Evolutionary conservation across 2,888 invertebrate genomes (phyloP).

Genomic region (Margaritifera margaritifera): DNA sequence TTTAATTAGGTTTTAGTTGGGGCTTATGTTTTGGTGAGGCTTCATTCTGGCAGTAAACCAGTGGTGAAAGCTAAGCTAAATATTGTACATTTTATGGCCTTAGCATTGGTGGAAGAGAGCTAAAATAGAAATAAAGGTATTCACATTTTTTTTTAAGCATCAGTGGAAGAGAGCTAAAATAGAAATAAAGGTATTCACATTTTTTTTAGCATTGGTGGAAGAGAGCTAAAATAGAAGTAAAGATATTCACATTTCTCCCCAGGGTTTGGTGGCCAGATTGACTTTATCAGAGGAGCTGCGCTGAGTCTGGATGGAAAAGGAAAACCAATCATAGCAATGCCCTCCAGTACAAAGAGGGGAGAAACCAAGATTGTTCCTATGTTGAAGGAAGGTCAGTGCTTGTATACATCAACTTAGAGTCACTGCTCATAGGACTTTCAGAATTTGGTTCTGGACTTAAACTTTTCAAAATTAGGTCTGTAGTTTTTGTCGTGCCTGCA

Average conservation of each 20-base stretch:
- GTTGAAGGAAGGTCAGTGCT: constrained; percentile 82
- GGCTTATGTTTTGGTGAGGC: no score
- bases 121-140: constrained; percentile 6
- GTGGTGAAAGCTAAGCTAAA: no score
- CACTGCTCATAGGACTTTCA: no score
- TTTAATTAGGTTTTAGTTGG: no score
- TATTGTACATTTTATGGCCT: no score
- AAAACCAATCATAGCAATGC: constrained; percentile 92
- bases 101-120: no score
- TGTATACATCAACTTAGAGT: background rate
- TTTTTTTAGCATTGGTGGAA: no score
- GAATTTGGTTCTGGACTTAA: no score
- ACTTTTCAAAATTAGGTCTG: no score
- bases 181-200: constrained; percentile 1
- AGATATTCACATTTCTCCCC: constrained; percentile 13
- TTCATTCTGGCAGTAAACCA: no score
- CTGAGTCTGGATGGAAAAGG: constrained; percentile 88
- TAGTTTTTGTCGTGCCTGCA: no score
- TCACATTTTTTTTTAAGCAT: no score
- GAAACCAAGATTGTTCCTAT: constrained; percentile 88
- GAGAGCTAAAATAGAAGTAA: constrained; percentile 2
- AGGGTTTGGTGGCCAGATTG: constrained; percentile 95
- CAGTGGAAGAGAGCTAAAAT: background rate
- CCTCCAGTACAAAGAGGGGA: constrained; percentile 85
- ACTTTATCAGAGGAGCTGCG: constrained; percentile 93